Conservation (phyloP, 2,888 invertebrate genomes). For the Macaria notata region DNA sequence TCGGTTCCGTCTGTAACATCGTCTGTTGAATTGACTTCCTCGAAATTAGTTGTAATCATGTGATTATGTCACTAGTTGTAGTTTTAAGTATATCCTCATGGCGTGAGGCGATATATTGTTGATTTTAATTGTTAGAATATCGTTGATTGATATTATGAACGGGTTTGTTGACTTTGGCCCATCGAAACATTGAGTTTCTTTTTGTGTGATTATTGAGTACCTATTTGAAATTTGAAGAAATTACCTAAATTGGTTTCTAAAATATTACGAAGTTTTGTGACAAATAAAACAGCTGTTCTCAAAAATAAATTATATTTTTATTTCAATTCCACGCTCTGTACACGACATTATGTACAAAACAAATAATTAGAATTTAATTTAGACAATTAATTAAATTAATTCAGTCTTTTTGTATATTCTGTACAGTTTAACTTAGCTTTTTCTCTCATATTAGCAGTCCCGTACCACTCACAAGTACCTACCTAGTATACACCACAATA, state of each 20-base stretch:
- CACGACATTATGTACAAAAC: slow-evolving; percentile 62
- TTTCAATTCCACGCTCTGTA: slow-evolving; percentile 62
- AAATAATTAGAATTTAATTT: slow-evolving; percentile 53
- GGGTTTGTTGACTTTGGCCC: slow-evolving; percentile 2
- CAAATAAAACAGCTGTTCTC: slow-evolving; percentile 55
- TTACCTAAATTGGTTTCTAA: too few relatives aligned
- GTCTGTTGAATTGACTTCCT: too few relatives aligned
- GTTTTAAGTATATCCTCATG: slow-evolving; percentile 19
- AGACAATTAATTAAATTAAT: slow-evolving; percentile 62
- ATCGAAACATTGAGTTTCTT: background rate
- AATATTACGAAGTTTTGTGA: slow-evolving; percentile 18
- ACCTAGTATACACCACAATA: slow-evolving; percentile 23
- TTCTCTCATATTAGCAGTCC: too few relatives aligned
- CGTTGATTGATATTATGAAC: slow-evolving; percentile 12
- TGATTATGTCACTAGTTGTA: slow-evolving; percentile 22
- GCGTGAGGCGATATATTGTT: slow-evolving; percentile 18
- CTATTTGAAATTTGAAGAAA: too few relatives aligned
- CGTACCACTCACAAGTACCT: too few relatives aligned
- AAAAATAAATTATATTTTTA: slow-evolving; percentile 76
- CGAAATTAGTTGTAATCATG: background rate
- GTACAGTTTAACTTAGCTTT: slow-evolving; percentile 63
- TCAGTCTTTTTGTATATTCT: slow-evolving; percentile 76
- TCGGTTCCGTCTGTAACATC: too few relatives aligned
- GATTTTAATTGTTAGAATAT: slow-evolving; percentile 19
- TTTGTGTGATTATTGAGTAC: too few relatives aligned